A percentile compares a stretch with the other conserved stretches of the same genome.
Evolutionary conservation across 1,140 invertebrate genomes (phyloP).

Genomic region (Heliconius hermathena): DNA sequence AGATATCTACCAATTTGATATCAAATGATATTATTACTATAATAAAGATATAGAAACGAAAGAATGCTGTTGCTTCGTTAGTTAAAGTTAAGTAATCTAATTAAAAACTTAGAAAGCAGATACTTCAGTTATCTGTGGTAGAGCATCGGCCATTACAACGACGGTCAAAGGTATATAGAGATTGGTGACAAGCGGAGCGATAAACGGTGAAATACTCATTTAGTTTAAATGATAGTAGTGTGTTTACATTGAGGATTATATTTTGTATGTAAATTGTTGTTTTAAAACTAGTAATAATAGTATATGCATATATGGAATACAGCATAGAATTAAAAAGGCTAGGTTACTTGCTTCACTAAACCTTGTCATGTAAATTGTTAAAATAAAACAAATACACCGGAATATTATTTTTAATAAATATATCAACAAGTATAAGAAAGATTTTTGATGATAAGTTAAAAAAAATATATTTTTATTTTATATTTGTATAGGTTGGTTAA

Average conservation of each 20-base stretch:
- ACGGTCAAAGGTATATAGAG: slow-evolving; percentile 56
- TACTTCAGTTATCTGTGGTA: slow-evolving; percentile 55
- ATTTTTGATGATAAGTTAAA: too few relatives aligned
- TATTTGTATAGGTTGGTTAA: too few relatives aligned
- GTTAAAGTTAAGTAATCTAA: slow-evolving; percentile 57
- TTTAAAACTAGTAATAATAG: neutral
- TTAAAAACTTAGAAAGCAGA: slow-evolving; percentile 60
- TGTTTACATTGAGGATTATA: slow-evolving; percentile 6
- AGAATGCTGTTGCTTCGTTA: slow-evolving; percentile 42
- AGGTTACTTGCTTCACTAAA: too few relatives aligned
- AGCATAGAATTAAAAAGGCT: too few relatives aligned
- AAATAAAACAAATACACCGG: too few relatives aligned
- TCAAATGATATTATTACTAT: slow-evolving; percentile 5
- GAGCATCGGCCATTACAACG: slow-evolving; percentile 58
- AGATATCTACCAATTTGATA: neutral
- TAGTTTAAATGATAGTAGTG: neutral
- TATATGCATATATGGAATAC: too few relatives aligned
- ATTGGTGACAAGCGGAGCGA: slow-evolving; percentile 41
- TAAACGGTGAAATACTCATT: slow-evolving; percentile 22
- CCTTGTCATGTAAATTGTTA: too few relatives aligned
- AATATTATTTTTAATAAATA: too few relatives aligned
- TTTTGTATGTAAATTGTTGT: neutral
- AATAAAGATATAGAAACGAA: slow-evolving; percentile 17
- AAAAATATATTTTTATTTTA: too few relatives aligned
- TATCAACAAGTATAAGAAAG: too few relatives aligned